Evolutionary conservation across 1,140 invertebrate species (phyloP).

Genomic region (Drosophila melanica): DNA sequence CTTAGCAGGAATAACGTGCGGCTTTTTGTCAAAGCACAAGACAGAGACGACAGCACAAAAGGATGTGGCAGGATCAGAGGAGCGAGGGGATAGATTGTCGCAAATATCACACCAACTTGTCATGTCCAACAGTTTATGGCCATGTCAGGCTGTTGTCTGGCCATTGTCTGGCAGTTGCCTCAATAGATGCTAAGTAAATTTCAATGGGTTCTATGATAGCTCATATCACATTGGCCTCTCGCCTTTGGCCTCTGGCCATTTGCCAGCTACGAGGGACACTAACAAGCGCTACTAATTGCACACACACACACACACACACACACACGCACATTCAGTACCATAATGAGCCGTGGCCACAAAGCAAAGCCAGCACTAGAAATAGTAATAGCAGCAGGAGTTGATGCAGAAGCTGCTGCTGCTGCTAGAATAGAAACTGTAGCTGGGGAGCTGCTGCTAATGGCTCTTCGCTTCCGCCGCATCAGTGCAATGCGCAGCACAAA

Average conservation of each 20-base stretch:
- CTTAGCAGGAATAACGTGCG: conserved; percentile 75
- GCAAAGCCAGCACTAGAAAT: conserved; percentile 60
- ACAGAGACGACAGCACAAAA: conserved; percentile 7
- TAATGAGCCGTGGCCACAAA: conserved; percentile 77
- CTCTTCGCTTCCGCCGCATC: conserved; percentile 77
- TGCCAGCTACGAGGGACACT: conserved; percentile 58
- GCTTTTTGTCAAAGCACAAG: conserved; percentile 70
- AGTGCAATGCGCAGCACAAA: conserved; percentile 80
- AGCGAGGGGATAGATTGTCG: conserved; percentile 50
- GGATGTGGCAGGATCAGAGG: background rate
- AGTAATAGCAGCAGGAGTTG: background rate
- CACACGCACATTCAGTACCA: conserved; percentile 34
- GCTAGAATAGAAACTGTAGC: conserved; percentile 29
- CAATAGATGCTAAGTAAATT: conserved; percentile 63
- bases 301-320: conserved; percentile 24
- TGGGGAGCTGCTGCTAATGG: conserved; percentile 65
- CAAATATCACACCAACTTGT: conserved; percentile 81
- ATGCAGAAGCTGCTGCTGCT: background rate
- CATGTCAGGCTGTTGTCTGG: conserved; percentile 55
- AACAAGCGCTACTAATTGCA: conserved; percentile 78
- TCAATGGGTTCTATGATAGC: conserved; percentile 65
- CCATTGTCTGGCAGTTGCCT: conserved; percentile 45
- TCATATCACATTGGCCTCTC: conserved; percentile 73
- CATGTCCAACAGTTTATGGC: conserved; percentile 80
- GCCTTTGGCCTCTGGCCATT: conserved; percentile 65